These are phyloP conservation scores for Drosophila crucigera DNA, from an alignment of 2,888 invertebrate species.

Conservation along the genomic window DNA sequence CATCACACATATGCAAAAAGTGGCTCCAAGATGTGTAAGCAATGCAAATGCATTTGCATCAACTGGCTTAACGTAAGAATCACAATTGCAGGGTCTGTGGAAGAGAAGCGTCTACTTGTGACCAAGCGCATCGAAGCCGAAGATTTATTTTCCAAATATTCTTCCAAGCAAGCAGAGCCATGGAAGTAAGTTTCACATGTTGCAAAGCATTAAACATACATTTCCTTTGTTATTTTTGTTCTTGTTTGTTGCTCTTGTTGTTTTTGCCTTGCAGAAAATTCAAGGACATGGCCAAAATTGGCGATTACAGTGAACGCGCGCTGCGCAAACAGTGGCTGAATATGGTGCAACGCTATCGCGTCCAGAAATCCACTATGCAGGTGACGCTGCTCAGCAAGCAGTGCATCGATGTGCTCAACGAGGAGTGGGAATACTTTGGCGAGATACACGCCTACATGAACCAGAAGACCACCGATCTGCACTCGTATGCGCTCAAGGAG, in stretches of 20 bases:
- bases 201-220: not conserved
- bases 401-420: constrained; percentile 56
- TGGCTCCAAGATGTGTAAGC: constrained; percentile 82
- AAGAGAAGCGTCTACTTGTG: constrained; percentile 82
- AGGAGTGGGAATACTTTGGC: constrained; percentile 84
- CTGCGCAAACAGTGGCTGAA: constrained; percentile 83
- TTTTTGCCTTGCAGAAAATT: constrained; percentile 65
- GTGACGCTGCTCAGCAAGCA: constrained; percentile 40
- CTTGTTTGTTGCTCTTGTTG: constrained; percentile 5
- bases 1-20: constrained; percentile 83
- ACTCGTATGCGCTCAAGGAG: constrained; percentile 82
- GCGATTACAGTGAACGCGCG: constrained; percentile 80
- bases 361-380: constrained; percentile 75
- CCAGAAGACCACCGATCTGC: constrained; percentile 82
- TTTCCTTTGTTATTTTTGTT: not conserved
- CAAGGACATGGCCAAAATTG: constrained; percentile 73
- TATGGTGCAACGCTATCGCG: constrained; percentile 81
- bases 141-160: constrained; percentile 76
- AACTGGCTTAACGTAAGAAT: not conserved
- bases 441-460: constrained; percentile 83
- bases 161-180: constrained; percentile 74
- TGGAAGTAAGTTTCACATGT: constrained; percentile 79
- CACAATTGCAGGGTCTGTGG: constrained; percentile 76
- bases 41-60: not conserved
- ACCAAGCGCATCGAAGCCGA: constrained; percentile 81